Evolutionary conservation across 2,888 invertebrate genomes (phyloP).

Genomic region (Diarsia brunnea): DNA sequence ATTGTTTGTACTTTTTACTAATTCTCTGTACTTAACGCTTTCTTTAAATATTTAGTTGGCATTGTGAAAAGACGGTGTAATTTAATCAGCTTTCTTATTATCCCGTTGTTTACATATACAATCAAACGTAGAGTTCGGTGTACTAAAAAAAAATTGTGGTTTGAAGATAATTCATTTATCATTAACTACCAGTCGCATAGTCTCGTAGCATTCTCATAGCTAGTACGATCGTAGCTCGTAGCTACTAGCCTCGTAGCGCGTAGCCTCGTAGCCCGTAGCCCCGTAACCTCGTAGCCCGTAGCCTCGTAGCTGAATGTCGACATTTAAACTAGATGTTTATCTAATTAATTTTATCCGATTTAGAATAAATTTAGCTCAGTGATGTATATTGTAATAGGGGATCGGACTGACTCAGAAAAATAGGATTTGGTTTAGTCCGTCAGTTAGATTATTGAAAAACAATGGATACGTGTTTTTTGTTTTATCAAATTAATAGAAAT

Average conservation of each 20-base stretch:
- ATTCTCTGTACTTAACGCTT: too few relatives aligned
- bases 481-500: too few relatives aligned
- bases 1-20: too few relatives aligned
- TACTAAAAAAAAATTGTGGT: background rate
- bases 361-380: background rate
- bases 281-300: too few relatives aligned
- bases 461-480: too few relatives aligned
- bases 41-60: background rate
- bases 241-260: background rate
- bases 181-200: background rate
- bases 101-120: background rate
- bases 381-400: background rate
- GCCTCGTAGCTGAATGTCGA: background rate
- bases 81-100: background rate
- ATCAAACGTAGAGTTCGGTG: background rate
- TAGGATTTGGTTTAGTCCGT: too few relatives aligned
- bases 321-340: conserved; percentile 3
- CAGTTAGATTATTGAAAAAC: too few relatives aligned
- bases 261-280: background rate
- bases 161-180: background rate
- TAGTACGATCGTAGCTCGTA: background rate
- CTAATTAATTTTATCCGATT: conserved; percentile 5
- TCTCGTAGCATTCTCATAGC: background rate
- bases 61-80: background rate
- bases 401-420: too few relatives aligned